A percentile compares a stretch with the other conserved stretches of the same genome.
phyloP scores from a whole-genome alignment of 2,797 vertebrate species.

The Premnoplex brunnescens region DNA sequence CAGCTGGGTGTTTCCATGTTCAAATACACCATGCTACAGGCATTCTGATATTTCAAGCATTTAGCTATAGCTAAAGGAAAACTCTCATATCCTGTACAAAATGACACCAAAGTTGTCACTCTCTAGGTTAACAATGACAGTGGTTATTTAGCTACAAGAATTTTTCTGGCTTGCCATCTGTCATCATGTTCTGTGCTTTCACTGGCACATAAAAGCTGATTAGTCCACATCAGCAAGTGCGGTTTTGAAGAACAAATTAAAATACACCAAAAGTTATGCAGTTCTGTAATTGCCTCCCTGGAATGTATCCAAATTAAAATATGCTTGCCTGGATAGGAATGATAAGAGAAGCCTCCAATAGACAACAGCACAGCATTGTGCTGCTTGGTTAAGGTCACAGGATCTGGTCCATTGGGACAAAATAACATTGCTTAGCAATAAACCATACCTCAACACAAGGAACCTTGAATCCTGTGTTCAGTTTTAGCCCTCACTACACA shows the following conservation, averaged over 20 bases:
- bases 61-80: neutral
- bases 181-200: constrained; percentile 36
- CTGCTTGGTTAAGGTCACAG: neutral
- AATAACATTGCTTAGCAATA: neutral
- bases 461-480: neutral
- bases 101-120: constrained; percentile 28
- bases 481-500: neutral
- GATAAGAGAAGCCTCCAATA: neutral
- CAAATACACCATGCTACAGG: neutral
- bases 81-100: neutral
- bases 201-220: constrained; percentile 46
- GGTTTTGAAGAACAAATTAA: constrained; percentile 52
- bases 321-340: neutral
- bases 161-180: constrained; percentile 63
- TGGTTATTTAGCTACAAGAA: constrained; percentile 9
- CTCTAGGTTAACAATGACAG: constrained; percentile 32
- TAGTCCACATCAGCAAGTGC: constrained; percentile 39
- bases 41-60: neutral
- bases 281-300: constrained; percentile 26
- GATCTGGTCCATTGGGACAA: neutral
- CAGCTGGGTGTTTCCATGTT: neutral
- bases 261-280: constrained; percentile 35
- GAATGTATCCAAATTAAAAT: constrained; percentile 39
- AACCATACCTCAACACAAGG: neutral
- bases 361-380: neutral